phyloP scores from a whole-genome alignment of 2,113 vertebrate genomes.

The Scolopax mira region DNA sequence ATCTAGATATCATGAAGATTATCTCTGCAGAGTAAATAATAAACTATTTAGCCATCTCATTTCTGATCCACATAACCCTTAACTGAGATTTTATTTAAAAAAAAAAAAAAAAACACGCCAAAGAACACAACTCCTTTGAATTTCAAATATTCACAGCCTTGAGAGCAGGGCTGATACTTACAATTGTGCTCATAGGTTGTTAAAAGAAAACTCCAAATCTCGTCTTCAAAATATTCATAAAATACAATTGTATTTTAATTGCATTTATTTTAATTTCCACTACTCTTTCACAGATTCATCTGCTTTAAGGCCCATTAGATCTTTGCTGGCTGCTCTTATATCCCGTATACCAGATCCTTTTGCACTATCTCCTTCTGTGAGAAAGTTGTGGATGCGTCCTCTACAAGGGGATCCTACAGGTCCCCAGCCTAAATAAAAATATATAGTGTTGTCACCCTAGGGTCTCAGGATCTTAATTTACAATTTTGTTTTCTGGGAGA shows the following conservation, averaged over 20 bases:
- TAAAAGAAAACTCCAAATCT: background rate
- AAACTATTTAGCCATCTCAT: background rate
- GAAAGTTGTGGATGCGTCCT: background rate
- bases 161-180: background rate
- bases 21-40: background rate
- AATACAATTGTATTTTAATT: background rate
- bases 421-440: conserved; percentile 58
- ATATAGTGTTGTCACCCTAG: background rate
- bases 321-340: background rate
- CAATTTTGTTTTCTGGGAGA: conserved; percentile 61
- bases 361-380: background rate
- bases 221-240: background rate
- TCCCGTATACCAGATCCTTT: background rate
- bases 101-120: background rate
- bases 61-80: background rate
- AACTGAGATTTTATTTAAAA: background rate
- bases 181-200: background rate
- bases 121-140: background rate
- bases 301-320: background rate
- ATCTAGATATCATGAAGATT: background rate
- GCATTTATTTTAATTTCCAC: background rate
- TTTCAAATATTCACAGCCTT: background rate
- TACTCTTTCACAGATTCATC: background rate
- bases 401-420: background rate
- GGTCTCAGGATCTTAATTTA: conserved; percentile 60